Conservation (phyloP, 2,113 vertebrate genomes). For the Diadophis punctatus region DNA sequence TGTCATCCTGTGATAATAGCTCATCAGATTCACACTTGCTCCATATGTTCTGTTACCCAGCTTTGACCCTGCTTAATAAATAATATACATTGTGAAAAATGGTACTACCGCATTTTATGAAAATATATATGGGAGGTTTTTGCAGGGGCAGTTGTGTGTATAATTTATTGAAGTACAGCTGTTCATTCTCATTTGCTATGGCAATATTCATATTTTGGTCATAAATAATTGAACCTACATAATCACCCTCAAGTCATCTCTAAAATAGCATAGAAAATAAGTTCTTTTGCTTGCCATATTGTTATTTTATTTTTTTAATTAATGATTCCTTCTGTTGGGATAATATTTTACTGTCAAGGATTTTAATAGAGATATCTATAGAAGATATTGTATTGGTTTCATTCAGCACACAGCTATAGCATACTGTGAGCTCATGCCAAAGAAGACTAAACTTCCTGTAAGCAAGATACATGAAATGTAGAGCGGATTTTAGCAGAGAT, state of each 20-base stretch:
- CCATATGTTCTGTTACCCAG: background rate
- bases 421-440: background rate
- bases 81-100: background rate
- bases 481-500: background rate
- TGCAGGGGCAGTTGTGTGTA: background rate
- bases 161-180: conserved; percentile 11
- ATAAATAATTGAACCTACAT: conserved; percentile 4
- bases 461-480: background rate
- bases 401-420: conserved; percentile 22
- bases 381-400: background rate
- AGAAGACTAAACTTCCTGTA: background rate
- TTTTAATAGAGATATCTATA: background rate
- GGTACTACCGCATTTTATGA: background rate
- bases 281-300: background rate
- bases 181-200: background rate
- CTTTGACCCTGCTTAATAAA: background rate
- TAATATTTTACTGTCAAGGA: background rate
- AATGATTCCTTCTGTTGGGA: background rate
- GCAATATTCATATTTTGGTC: background rate
- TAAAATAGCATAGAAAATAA: background rate
- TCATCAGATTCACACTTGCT: background rate
- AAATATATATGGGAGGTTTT: background rate
- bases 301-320: background rate
- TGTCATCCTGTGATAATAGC: background rate
- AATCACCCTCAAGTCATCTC: background rate